A percentile compares a stretch with the other conserved stretches of the same genome.
Conservation (phyloP, 2,797 vertebrate genomes). For the Eremophila alpestris region DNA sequence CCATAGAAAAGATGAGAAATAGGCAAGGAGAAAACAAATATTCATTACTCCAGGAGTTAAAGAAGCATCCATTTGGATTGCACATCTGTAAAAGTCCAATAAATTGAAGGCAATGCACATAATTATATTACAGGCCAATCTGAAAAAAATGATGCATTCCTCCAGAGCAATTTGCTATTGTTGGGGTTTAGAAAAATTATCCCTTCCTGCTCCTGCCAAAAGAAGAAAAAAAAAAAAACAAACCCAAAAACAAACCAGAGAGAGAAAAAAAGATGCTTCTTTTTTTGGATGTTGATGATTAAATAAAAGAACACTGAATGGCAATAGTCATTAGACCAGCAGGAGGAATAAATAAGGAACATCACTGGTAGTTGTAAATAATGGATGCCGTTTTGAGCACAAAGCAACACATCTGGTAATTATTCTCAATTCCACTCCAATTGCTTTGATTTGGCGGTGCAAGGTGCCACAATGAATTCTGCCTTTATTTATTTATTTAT, state of each 20-base stretch:
- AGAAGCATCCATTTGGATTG: slow-evolving; percentile 20
- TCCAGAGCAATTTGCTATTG: slow-evolving; percentile 16
- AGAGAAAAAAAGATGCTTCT: background rate
- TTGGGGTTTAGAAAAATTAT: slow-evolving; percentile 28
- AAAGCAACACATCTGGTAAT: slow-evolving; percentile 66
- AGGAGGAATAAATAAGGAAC: slow-evolving; percentile 55
- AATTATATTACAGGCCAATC: slow-evolving; percentile 22
- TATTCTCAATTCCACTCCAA: slow-evolving; percentile 62
- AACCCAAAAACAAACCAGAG: background rate
- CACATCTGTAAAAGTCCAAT: slow-evolving; percentile 58
- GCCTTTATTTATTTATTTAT: slow-evolving; percentile 33
- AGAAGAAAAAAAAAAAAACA: background rate
- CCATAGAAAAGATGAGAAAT: slow-evolving; percentile 12
- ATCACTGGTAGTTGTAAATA: slow-evolving; percentile 53
- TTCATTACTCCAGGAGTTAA: slow-evolving; percentile 51
- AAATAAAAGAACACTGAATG: slow-evolving; percentile 49
- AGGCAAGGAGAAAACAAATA: slow-evolving; percentile 43
- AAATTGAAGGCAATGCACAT: slow-evolving; percentile 31
- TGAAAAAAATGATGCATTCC: slow-evolving; percentile 38
- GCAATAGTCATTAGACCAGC: slow-evolving; percentile 55
- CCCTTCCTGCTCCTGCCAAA: background rate
- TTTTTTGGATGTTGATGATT: slow-evolving; percentile 58
- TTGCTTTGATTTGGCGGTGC: slow-evolving; percentile 31
- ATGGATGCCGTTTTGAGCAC: slow-evolving; percentile 32
- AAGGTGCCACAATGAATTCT: slow-evolving; percentile 28